These are phyloP conservation scores for Penelope pileata DNA, from an alignment of 2,113 vertebrate species.

Conservation along the genomic window DNA sequence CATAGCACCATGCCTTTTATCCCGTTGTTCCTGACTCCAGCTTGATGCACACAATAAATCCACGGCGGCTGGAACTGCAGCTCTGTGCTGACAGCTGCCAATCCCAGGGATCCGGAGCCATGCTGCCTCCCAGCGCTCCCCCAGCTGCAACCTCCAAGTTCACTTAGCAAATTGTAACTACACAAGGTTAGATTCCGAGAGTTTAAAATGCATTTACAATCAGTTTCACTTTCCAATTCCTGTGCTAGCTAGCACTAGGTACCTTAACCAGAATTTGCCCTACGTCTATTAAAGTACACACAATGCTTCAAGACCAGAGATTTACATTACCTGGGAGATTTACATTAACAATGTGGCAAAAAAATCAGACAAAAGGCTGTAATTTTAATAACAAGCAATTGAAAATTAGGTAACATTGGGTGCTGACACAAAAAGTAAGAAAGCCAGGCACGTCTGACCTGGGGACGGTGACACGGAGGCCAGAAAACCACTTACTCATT, in stretches of 20 bases:
- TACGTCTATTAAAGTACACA: background rate
- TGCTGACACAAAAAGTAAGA: background rate
- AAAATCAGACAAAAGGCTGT: background rate
- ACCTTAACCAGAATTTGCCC: background rate
- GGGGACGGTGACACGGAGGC: background rate
- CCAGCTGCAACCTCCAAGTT: background rate
- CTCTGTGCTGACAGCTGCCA: slow-evolving; percentile 10
- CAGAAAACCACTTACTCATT: background rate
- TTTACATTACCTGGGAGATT: background rate
- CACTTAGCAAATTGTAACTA: background rate
- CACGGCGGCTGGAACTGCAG: slow-evolving; percentile 20
- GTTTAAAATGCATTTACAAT: background rate
- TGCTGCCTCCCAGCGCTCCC: background rate
- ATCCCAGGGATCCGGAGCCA: background rate
- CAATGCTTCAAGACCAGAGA: background rate
- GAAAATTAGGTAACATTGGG: background rate
- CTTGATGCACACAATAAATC: slow-evolving; percentile 44
- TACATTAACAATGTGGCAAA: background rate
- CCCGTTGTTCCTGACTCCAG: slow-evolving; percentile 38
- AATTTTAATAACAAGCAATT: background rate
- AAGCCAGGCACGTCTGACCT: background rate
- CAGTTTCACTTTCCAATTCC: background rate
- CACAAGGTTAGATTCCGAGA: background rate
- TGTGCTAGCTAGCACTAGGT: background rate
- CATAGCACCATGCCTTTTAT: slow-evolving; percentile 48